Base-by-base conservation (phyloP, 1,140 invertebrate genomes). In the Lutraria rhynchaena region DNA sequence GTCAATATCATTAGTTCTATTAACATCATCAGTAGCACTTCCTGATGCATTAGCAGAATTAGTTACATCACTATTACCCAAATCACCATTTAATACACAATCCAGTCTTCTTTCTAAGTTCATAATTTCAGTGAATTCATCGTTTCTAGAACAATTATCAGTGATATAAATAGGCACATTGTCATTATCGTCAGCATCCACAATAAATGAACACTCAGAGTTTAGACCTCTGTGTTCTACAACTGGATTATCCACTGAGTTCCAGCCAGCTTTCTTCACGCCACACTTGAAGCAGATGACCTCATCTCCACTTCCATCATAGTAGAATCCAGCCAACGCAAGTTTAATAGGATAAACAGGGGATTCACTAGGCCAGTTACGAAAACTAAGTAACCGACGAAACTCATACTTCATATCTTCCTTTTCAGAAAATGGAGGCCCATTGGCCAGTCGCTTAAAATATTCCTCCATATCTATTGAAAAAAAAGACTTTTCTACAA, bases 241-340 rank as follows among this genome's bases (percentile, higher is more conserved):
- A 19, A 33, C 5, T 22, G 85, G 78, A n/a, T 65, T 53, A 63
- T 83, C 82, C 27, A 22, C 19, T 7, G 67, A 7, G 13, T 46
- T 33, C 85, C 85, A 86, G 11, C 55, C 27, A 4, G 27, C 29
- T 3, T 83, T 61, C 37, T 61, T 74, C 1, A 61, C 22, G 2
- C 77, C 70, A 83, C 85, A 86, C 11, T 22, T 51, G 29, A 37
- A 82, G 63, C 85, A 86, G 9, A 70, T 67, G 24, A 86, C 85
- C 46, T 86, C 78, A 76, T 86, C 82, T 3, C 27, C 44, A 44
- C 69, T 55, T 35, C 82, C 82, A 29, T 19, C 70, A 65, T 82
- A 80, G 51, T 82, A 83, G 65, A 86, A 86, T 22, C 85, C 85
- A 37, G 85, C 82, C 63, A 67, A 55, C 1, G 80, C 69, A 33